These are phyloP conservation scores for Cheilosia pagana DNA, from an alignment of 2,888 invertebrate species.

Conservation along the genomic window DNA sequence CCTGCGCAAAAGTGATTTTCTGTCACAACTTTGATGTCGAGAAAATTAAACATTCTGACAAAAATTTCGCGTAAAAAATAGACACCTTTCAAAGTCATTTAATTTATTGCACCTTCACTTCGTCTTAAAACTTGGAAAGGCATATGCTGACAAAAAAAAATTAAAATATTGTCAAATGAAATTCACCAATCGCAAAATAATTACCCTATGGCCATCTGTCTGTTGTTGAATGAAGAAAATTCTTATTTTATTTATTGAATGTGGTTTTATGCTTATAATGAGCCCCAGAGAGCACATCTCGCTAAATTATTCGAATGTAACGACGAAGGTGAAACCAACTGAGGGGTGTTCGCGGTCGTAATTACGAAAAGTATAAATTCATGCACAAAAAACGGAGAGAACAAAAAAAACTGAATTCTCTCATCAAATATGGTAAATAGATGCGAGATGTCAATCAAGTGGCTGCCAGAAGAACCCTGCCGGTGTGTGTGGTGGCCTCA, in stretches of 20 bases:
- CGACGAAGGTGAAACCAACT: conserved; percentile 43
- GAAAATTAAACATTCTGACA: conserved; percentile 54
- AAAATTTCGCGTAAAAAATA: conserved; percentile 41
- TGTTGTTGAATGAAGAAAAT: conserved; percentile 29
- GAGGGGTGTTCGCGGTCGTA: conserved; percentile 60
- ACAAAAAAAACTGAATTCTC: conserved; percentile 37
- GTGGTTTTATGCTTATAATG: conserved; percentile 61
- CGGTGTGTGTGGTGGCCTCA: conserved; percentile 69
- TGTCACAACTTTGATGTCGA: conserved; percentile 15
- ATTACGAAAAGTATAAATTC: conserved; percentile 66
- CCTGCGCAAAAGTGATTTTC: conserved; percentile 48
- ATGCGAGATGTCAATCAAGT: conserved; percentile 74
- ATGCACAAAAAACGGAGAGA: conserved; percentile 54
- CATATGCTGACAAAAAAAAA: conserved; percentile 39
- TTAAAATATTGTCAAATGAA: conserved; percentile 68
- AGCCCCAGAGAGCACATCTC: conserved; percentile 48
- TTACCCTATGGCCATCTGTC: conserved; percentile 68
- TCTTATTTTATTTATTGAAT: conserved; percentile 14
- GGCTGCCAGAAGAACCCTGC: conserved; percentile 37
- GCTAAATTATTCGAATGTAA: conserved; percentile 59
- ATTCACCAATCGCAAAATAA: conserved; percentile 69
- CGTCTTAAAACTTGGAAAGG: background rate
- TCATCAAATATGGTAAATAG: conserved; percentile 74
- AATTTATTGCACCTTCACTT: conserved; percentile 70
- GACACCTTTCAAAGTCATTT: conserved; percentile 22